Evolutionary conservation across 2,888 invertebrate genomes (phyloP), one percentile per base, ranked within the genome.

Genomic region (Clivina fossor): DNA sequence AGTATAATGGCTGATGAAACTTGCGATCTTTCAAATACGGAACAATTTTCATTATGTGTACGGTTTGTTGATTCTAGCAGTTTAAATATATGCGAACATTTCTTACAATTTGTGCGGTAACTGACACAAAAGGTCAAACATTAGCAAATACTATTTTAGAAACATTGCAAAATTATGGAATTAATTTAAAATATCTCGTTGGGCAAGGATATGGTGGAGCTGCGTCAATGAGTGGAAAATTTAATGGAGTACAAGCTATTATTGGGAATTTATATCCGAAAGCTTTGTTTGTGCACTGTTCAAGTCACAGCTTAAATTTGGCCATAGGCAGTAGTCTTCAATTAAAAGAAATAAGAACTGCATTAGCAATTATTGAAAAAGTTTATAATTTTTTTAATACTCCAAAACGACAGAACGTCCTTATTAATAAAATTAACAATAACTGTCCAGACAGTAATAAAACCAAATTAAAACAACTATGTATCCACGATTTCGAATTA

Each of bases 1-100:
- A 58, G 65, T 18, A 59, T 67, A 35, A 46, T 68, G 38, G 68
- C 65, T 40, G 66, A 67, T 57, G 66, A 64, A 61, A 66, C 65
- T 41, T 62, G 64, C 30, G 68, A 67, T 62, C 60, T 66, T 13
- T 55, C 60, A 28, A 59, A 61, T 13, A 58, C 60, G 33, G 65
- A 67, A 60, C 64, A 66, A 56, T 61, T 66, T 59, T 64, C 64
- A 30, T 51, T 65, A 41, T 64, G 65, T 49, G 57, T 61, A 41
- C 56, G 65, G 22, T 65, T 65, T 59, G 16, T 51, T 30, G 51
- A 57, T 38, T 37, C 55, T 43, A 19, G 18, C 16, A 37, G 18
- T 18, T 20, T 48, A 30, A 50, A 44, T 7, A 44, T 60, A 16
- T 44, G 60, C 4, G 59, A 63, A 59, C 57, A 61, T 59, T 64